Evolutionary conservation across 1,140 invertebrate genomes (phyloP), one percentile per base, ranked within the genome.

Genomic region (Papilio aristodemus): DNA sequence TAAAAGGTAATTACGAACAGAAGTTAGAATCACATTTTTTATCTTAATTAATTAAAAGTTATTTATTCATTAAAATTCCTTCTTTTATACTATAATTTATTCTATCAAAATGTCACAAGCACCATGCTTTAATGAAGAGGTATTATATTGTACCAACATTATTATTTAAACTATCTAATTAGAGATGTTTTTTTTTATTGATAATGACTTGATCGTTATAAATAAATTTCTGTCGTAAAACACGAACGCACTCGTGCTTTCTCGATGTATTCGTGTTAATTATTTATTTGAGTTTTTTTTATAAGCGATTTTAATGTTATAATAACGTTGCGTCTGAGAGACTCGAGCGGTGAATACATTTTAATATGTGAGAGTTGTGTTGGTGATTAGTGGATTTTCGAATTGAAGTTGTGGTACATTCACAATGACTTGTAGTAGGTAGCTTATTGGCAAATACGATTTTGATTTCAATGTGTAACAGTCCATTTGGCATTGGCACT

Each of bases 221-320:
- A 46, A 17, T 13, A 54, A 25, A 54, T 17, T 7, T 14, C 8
- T n/a, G 54, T 9, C 39, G 25, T 17, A 38, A 14, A 69, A 68
- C 32, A 59, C 59, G 43, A 68, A 69, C 68, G 69, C 68, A 77
- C 66, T 54, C 58, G 60, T 71, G 76, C 70, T 74, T 74, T 32
- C 59, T 39, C 36, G 58, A 59, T 59, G 58, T 59, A 38, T 62
- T 36, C 36, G 36, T 62, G 59, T 59, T 27, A 59, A 22, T 32
- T 62, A 62, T 71, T 78, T 73, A 73, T 73, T 77, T 67, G n/a
- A 19, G 60, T 54, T 67, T 73, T 32, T 32, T 73, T 64, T 71
- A 67, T 72, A 67, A 69, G 76, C 77, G 66, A 77, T 81, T 80
- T 78, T 72, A 81, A 77, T 76, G 75, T 85, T 80, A 78, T 78